Evolutionary conservation across 2,888 invertebrate genomes (phyloP).

Genomic region (Andrena bucephala): DNA sequence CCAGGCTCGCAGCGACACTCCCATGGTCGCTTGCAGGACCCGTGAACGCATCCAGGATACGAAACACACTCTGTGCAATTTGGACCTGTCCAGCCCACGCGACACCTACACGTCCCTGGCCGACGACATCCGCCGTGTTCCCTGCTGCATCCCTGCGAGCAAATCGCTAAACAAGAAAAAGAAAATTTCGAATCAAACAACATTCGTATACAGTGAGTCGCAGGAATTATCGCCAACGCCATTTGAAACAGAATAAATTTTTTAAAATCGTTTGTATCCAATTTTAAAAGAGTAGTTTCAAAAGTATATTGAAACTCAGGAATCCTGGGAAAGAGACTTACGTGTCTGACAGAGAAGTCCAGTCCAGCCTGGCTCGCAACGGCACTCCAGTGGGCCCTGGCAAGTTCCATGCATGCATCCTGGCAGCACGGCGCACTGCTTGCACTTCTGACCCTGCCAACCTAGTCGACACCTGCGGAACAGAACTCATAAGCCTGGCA

Average conservation of each 20-base stretch:
- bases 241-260: too few species aligned
- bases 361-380: slow-evolving; percentile 96
- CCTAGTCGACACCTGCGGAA: slow-evolving; percentile 92
- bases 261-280: too few species aligned
- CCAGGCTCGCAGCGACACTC: slow-evolving; percentile 95
- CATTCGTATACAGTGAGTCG: background rate
- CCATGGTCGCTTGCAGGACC: slow-evolving; percentile 94
- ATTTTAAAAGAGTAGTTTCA: too few species aligned
- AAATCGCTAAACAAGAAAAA: slow-evolving; percentile 89
- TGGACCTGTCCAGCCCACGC: slow-evolving; percentile 94
- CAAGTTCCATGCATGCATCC: slow-evolving; percentile 97
- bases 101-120: slow-evolving; percentile 93
- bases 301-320: background rate
- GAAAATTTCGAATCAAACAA: background rate
- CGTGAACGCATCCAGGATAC: slow-evolving; percentile 96
- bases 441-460: slow-evolving; percentile 95
- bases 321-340: slow-evolving; percentile 85
- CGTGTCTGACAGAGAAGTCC: slow-evolving; percentile 95
- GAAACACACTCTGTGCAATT: slow-evolving; percentile 91
- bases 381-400: slow-evolving; percentile 95
- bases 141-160: slow-evolving; percentile 92
- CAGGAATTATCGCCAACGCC: too few species aligned
- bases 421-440: slow-evolving; percentile 94
- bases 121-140: slow-evolving; percentile 94
- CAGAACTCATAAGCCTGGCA: background rate